Evolutionary conservation across 1,140 invertebrate species (phyloP).

Genomic region (Drosophila ohnishii): DNA sequence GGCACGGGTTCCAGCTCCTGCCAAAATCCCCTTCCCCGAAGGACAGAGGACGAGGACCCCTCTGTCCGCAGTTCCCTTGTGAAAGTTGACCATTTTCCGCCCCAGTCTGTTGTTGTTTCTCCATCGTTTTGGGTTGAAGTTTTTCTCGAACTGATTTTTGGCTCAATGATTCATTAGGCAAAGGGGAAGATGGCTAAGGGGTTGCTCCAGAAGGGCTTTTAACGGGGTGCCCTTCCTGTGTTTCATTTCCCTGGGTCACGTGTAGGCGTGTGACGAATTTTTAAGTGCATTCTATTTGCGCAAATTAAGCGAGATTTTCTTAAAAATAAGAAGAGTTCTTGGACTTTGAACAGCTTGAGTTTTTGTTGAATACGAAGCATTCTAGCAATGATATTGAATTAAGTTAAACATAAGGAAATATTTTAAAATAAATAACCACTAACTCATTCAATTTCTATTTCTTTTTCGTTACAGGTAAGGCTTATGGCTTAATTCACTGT

Average conservation of each 20-base stretch:
- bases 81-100: slow-evolving; percentile 36
- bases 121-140: slow-evolving; percentile 11
- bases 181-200: slow-evolving; percentile 29
- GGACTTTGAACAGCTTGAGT: neutral
- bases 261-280: slow-evolving; percentile 70
- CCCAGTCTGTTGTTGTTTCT: slow-evolving; percentile 21
- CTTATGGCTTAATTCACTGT: too few relatives aligned
- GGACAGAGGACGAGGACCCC: slow-evolving; percentile 32
- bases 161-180: slow-evolving; percentile 25
- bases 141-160: slow-evolving; percentile 48
- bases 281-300: slow-evolving; percentile 60
- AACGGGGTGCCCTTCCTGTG: slow-evolving; percentile 9
- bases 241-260: slow-evolving; percentile 56
- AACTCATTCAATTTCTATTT: slow-evolving; percentile 1
- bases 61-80: slow-evolving; percentile 4
- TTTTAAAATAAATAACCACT: too few relatives aligned
- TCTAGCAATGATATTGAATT: neutral
- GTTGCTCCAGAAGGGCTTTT: slow-evolving; percentile 24
- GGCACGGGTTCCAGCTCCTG: slow-evolving; percentile 23
- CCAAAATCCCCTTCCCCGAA: slow-evolving; percentile 20
- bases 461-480: slow-evolving; percentile 38
- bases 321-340: neutral
- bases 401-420: too few relatives aligned
- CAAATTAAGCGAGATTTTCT: slow-evolving; percentile 16
- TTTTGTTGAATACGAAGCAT: neutral